Conservation (phyloP, 2,888 invertebrate species). For the Agrotis clavis region DNA sequence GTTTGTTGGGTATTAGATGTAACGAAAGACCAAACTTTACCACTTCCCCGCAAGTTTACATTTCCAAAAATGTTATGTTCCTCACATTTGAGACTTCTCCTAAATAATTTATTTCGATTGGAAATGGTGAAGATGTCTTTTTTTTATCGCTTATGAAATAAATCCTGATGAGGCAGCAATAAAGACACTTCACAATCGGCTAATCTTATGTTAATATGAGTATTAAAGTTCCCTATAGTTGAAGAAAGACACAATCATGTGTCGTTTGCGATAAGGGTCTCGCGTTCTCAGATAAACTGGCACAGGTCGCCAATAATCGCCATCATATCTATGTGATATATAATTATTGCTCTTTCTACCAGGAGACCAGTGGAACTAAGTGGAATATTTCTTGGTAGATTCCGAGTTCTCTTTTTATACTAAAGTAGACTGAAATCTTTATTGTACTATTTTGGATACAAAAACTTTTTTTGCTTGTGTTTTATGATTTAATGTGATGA, state of each 20-base stretch:
- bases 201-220: constrained; percentile 18
- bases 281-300: constrained; percentile 51
- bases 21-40: not conserved
- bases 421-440: too few relatives aligned
- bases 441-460: too few relatives aligned
- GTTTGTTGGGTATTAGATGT: not conserved
- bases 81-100: not conserved
- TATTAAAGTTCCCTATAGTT: not conserved
- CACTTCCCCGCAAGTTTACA: not conserved
- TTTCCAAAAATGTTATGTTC: not conserved
- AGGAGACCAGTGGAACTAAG: too few relatives aligned
- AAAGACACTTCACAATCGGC: constrained; percentile 13
- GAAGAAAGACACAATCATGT: constrained; percentile 15
- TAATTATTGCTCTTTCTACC: constrained; percentile 2
- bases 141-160: constrained; percentile 1
- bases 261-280: constrained; percentile 31
- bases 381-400: too few relatives aligned
- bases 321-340: constrained; percentile 7
- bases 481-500: too few relatives aligned
- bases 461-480: too few relatives aligned
- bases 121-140: not conserved
- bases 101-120: not conserved
- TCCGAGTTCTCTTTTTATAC: too few relatives aligned
- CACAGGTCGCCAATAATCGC: constrained; percentile 30
- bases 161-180: constrained; percentile 10